These are phyloP conservation scores for Biston betularia DNA, from an alignment of 2,888 invertebrate genomes.

Conservation along the genomic window DNA sequence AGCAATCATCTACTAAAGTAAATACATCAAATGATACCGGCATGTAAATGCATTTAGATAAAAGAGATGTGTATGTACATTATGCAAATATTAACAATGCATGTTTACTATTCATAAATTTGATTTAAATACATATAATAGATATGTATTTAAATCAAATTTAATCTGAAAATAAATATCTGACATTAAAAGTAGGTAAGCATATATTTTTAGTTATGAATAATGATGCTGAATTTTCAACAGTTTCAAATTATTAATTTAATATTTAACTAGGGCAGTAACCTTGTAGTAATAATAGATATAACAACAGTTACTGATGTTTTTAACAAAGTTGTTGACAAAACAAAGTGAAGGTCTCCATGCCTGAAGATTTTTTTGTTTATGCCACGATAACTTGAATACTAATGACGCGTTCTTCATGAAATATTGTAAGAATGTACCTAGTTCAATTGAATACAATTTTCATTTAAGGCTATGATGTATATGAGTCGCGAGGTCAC, in stretches of 20 bases:
- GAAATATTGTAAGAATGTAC: neutral
- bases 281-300: slow-evolving; percentile 1
- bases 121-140: neutral
- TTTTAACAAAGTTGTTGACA: neutral
- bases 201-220: neutral
- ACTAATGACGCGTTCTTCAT: too few relatives aligned
- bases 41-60: slow-evolving; percentile 2
- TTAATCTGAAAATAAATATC: too few relatives aligned
- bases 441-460: too few relatives aligned
- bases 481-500: too few relatives aligned
- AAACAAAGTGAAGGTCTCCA: neutral
- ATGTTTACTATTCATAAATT: neutral
- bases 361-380: neutral
- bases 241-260: neutral
- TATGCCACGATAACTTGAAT: too few relatives aligned
- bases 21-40: neutral
- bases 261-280: slow-evolving; percentile 3
- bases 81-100: neutral
- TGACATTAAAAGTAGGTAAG: too few relatives aligned
- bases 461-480: too few relatives aligned
- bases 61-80: neutral
- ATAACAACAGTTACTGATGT: neutral
- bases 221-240: neutral
- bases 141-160: neutral
- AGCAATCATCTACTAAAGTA: neutral